phyloP scores from a whole-genome alignment of 2,797 vertebrate species.

The Atherinosoma microstoma region DNA sequence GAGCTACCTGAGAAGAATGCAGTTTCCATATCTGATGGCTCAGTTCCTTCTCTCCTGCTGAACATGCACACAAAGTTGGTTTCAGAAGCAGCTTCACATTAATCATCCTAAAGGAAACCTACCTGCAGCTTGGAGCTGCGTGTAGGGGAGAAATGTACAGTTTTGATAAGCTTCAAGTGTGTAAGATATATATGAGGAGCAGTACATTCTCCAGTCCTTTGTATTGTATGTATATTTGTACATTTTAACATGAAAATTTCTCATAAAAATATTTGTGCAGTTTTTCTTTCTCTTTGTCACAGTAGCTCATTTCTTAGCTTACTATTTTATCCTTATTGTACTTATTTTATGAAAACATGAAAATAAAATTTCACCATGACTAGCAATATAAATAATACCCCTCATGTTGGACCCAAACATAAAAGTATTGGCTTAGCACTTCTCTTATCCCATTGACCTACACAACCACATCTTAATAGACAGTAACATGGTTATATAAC shows the following conservation, averaged over 20 bases:
- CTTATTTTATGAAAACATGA: neutral
- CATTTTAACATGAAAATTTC: neutral
- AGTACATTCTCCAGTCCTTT: conserved; percentile 7
- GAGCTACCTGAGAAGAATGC: conserved; percentile 82
- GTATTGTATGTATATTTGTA: neutral
- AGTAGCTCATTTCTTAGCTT: neutral
- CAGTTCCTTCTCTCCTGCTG: conserved; percentile 85
- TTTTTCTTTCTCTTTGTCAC: neutral
- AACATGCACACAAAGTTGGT: conserved; percentile 80
- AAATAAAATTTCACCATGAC: neutral
- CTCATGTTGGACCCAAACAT: neutral
- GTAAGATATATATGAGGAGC: conserved; percentile 2
- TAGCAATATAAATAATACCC: neutral
- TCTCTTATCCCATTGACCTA: neutral
- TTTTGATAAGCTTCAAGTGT: conserved; percentile 49
- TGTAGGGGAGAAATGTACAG: conserved; percentile 67
- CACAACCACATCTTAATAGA: neutral
- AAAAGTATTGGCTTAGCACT: neutral
- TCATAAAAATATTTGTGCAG: neutral
- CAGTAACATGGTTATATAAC: neutral
- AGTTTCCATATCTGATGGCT: conserved; percentile 80
- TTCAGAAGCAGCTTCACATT: conserved; percentile 83
- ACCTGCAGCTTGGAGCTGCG: conserved; percentile 71
- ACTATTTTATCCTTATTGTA: neutral
- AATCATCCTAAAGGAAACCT: conserved; percentile 86